Percentiles rank a stretch among this genome's conserved stretches.
phyloP scores from a whole-genome alignment of 2,797 vertebrate genomes.

The Gymnodraco acuticeps region DNA sequence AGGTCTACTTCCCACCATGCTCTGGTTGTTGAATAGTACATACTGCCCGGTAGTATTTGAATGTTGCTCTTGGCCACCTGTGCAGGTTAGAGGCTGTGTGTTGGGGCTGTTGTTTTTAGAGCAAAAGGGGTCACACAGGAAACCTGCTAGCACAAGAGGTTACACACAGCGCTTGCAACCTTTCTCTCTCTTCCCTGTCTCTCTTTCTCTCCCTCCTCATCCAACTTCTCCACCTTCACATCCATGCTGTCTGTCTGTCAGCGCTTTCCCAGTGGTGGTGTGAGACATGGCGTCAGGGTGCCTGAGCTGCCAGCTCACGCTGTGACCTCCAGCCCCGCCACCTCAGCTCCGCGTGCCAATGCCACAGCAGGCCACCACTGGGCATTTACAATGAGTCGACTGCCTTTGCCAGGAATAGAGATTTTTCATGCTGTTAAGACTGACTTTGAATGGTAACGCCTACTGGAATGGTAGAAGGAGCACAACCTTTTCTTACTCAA shows the following conservation, averaged over 20 bases:
- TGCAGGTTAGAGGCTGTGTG: slow-evolving; percentile 54
- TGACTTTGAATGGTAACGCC: slow-evolving; percentile 37
- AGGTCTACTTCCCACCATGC: slow-evolving; percentile 18
- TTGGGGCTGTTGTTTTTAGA: slow-evolving; percentile 59
- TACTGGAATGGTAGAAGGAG: slow-evolving; percentile 21
- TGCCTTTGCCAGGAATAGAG: slow-evolving; percentile 57
- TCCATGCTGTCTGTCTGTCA: slow-evolving; percentile 80
- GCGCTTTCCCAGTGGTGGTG: slow-evolving; percentile 79
- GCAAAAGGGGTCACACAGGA: slow-evolving; percentile 46
- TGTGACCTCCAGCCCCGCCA: slow-evolving; percentile 79
- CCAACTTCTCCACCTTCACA: slow-evolving; percentile 55
- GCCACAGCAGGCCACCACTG: slow-evolving; percentile 72
- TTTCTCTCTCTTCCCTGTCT: slow-evolving; percentile 35
- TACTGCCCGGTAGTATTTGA: slow-evolving; percentile 49
- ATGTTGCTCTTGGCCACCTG: slow-evolving; percentile 63
- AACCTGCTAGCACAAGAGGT: slow-evolving; percentile 76
- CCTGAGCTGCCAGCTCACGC: slow-evolving; percentile 77
- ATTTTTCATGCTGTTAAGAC: slow-evolving; percentile 56
- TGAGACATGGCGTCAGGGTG: slow-evolving; percentile 83
- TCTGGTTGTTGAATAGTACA: slow-evolving; percentile 62
- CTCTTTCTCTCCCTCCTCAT: slow-evolving; percentile 7
- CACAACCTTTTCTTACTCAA: slow-evolving; percentile 28
- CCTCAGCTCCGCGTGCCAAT: slow-evolving; percentile 74
- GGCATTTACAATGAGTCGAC: slow-evolving; percentile 62
- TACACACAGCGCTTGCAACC: slow-evolving; percentile 51